Base-by-base conservation (phyloP, 1,140 invertebrate species). In the Lucilia cuprina region DNA sequence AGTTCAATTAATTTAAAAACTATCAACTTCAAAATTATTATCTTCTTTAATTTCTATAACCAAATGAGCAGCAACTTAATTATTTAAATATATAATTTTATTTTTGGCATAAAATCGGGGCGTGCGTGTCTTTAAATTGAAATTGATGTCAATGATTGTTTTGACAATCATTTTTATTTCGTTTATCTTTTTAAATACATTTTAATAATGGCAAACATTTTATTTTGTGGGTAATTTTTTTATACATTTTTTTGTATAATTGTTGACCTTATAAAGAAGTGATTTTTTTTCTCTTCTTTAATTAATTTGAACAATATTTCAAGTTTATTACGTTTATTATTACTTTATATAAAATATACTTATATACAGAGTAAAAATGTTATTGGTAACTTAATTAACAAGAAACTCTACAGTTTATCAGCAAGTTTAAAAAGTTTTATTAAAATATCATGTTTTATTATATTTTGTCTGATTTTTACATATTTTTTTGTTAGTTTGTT, bases 201-300 rank as follows among this genome's bases (percentile, higher is more conserved):
- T 60, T 60, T 60, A 14, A 60, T 60, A 2, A 60, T 60, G 55
- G 14, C 55, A 60, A 60, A 60, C 55, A 60, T 14, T 60, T 60
- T 14, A 17, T 14, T 60, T 60, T 17, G 55, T n/a, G n/a, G 14
- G 5, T 7, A 60, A 60, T 60, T 60, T 60, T n/a, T 60, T 60
- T n/a, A 30, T 30, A 30, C 25, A 30, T 30, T 30, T 30, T 30
- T 30, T 30, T 60, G 14, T n/a, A 60, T 60, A 60, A 60, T 60
- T 60, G 55, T 60, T 60, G 55, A 60, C 55, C 55, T 60, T 60
- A 60, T 60, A n/a, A n/a, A 60, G 55, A 60, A 60, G 55, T 60
- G 55, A 2, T 17, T 14, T 60, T 30, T 60, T 60, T 60, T 60
- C 14, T 41, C 41, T 41, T 41, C n/a, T 60, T 60, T 60, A 60